Conservation (phyloP, 2,797 vertebrate genomes). For the Meda fulgida region DNA sequence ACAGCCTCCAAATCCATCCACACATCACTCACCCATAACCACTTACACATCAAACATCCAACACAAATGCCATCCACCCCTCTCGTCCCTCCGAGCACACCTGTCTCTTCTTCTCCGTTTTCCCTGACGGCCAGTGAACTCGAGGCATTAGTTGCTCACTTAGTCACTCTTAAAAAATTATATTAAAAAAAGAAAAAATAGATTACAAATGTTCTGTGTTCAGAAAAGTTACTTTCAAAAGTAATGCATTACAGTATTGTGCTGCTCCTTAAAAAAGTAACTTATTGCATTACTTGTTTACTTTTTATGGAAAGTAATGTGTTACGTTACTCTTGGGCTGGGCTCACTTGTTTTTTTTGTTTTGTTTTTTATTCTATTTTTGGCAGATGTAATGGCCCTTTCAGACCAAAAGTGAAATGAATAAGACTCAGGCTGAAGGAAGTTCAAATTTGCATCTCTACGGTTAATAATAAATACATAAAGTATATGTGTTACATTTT, state of each 20-base stretch:
- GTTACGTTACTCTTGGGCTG: background rate
- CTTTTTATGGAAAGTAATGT: background rate
- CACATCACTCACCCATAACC: conserved; percentile 35
- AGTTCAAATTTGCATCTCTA: background rate
- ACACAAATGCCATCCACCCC: conserved; percentile 18
- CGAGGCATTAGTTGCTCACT: background rate
- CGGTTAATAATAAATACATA: background rate
- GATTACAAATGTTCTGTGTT: background rate
- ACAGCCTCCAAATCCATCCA: conserved; percentile 18
- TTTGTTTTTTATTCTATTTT: background rate
- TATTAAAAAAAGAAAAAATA: too few relatives aligned
- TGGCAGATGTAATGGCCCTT: background rate
- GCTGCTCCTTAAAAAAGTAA: background rate
- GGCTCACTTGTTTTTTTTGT: background rate
- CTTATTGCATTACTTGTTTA: background rate
- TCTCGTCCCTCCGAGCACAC: conserved; percentile 6
- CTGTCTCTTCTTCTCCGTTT: conserved; percentile 46
- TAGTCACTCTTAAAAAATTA: background rate
- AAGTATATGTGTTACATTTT: background rate
- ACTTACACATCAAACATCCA: conserved; percentile 24
- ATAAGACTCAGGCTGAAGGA: background rate
- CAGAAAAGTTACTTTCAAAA: background rate
- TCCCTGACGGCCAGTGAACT: background rate
- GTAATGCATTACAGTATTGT: background rate
- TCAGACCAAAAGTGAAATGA: background rate